Percentiles rank a stretch among this genome's conserved stretches.
Evolutionary conservation across 1,140 invertebrate species (phyloP).

Genomic region (Cydia strobilella): DNA sequence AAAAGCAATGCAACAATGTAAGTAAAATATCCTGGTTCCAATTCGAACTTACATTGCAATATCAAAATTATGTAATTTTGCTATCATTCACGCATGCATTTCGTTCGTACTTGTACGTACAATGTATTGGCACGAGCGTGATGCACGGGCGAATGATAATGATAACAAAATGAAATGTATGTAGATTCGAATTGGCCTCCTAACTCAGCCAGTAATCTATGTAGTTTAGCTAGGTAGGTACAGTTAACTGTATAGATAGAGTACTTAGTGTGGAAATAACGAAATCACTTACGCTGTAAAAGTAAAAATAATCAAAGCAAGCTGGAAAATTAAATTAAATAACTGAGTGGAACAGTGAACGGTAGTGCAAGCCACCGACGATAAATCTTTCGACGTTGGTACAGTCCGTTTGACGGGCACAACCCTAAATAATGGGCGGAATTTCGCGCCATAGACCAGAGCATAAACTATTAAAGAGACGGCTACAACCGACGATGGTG

Average conservation of each 20-base stretch:
- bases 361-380: conserved; percentile 35
- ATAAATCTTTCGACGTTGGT: conserved; percentile 44
- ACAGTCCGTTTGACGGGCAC: conserved; percentile 47
- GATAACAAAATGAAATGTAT: no score
- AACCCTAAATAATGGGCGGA: conserved; percentile 50
- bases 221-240: no score
- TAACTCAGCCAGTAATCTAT: neutral
- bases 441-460: conserved; percentile 50
- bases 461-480: conserved; percentile 53
- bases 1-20: no score
- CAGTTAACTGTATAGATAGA: neutral
- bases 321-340: conserved; percentile 41
- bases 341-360: conserved; percentile 34
- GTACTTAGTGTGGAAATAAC: neutral
- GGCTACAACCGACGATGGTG: conserved; percentile 40
- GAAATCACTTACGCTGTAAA: neutral
- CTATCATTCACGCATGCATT: no score
- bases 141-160: no score
- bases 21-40: no score
- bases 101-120: no score
- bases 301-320: conserved; percentile 6
- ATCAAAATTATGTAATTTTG: no score
- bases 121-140: no score
- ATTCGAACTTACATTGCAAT: no score
- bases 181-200: no score